Evolutionary conservation across 2,113 vertebrate genomes (phyloP).

Genomic region (Bos javanicus): DNA sequence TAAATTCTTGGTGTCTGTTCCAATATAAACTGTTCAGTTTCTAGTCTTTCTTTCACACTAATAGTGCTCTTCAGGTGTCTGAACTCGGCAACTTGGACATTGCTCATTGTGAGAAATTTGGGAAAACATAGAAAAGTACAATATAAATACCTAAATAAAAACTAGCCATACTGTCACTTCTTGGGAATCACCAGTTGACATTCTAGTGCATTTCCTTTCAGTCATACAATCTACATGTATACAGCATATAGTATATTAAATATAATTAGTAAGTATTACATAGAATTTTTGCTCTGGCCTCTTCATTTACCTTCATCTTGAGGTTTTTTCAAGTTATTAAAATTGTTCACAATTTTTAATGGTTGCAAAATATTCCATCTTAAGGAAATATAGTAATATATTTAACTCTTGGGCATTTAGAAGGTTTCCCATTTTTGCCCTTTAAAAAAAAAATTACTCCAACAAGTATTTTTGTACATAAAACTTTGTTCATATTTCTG

Average conservation of each 20-base stretch:
- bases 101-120: neutral
- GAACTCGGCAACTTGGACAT: neutral
- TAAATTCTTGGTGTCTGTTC: neutral
- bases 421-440: neutral
- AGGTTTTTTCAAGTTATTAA: neutral
- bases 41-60: neutral
- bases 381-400: neutral
- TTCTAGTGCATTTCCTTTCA: neutral
- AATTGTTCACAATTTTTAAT: neutral
- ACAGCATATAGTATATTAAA: neutral
- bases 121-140: neutral
- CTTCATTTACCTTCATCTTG: neutral
- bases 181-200: neutral
- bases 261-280: neutral
- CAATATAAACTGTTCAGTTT: neutral
- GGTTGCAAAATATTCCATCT: neutral
- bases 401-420: neutral
- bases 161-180: neutral
- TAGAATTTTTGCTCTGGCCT: neutral
- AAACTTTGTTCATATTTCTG: neutral
- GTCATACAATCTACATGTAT: neutral
- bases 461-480: neutral
- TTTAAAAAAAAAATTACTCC: neutral
- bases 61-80: neutral
- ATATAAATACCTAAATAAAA: conserved; percentile 13